A percentile compares a stretch with the other conserved stretches of the same genome.
Evolutionary conservation across 2,113 vertebrate genomes (phyloP).

Genomic region (Protobothrops flavoviridis): DNA sequence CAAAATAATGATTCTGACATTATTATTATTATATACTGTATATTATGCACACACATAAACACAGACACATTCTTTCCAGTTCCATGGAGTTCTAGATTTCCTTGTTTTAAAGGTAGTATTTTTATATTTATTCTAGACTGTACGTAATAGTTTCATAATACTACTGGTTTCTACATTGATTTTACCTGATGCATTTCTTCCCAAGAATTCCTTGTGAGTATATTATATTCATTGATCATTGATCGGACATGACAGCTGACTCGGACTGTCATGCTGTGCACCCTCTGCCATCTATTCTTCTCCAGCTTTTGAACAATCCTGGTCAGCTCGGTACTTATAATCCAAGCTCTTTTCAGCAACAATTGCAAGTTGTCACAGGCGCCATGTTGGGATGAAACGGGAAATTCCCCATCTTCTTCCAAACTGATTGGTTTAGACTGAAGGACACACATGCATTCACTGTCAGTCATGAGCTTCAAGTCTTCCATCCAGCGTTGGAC

Average conservation of each 20-base stretch:
- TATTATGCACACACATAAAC: not conserved
- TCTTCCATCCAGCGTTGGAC: slow-evolving; percentile 99
- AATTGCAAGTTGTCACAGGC: slow-evolving; percentile 84
- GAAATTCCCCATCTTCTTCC: slow-evolving; percentile 87
- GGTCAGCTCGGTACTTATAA: slow-evolving; percentile 91
- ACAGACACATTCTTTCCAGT: not conserved
- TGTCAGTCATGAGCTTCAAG: slow-evolving; percentile 94
- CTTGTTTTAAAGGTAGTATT: not conserved
- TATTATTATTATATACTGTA: not conserved
- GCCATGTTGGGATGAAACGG: slow-evolving; percentile 74
- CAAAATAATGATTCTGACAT: not conserved
- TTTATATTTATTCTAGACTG: not conserved
- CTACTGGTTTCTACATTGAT: slow-evolving; percentile 33
- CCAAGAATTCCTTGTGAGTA: slow-evolving; percentile 66
- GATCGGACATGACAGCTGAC: slow-evolving; percentile 90
- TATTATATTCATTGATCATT: slow-evolving; percentile 85
- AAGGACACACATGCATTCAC: slow-evolving; percentile 96
- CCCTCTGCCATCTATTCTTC: slow-evolving; percentile 88
- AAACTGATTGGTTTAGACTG: slow-evolving; percentile 93
- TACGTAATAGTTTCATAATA: not conserved
- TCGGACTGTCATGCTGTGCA: slow-evolving; percentile 88
- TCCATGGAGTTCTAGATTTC: not conserved
- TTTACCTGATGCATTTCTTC: slow-evolving; percentile 86
- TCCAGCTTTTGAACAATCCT: slow-evolving; percentile 92
- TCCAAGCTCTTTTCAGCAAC: slow-evolving; percentile 87